Percentiles rank a stretch among this genome's conserved stretches.
phyloP scores from a whole-genome alignment of 2,113 vertebrate species.

The Todiramphus saurophagus region DNA sequence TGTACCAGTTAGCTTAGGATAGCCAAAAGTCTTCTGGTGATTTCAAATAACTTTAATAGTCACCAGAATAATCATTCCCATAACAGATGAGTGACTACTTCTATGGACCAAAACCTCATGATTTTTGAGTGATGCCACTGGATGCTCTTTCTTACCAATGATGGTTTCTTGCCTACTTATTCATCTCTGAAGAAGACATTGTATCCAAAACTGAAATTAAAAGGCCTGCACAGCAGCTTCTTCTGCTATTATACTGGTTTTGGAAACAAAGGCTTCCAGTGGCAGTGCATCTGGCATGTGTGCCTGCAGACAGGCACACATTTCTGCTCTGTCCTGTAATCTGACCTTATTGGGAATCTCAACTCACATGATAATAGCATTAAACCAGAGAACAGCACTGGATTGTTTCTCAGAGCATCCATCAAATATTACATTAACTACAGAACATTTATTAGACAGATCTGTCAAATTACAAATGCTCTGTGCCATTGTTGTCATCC shows the following conservation, averaged over 20 bases:
- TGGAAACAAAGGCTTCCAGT: not conserved
- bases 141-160: not conserved
- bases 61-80: not conserved
- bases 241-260: not conserved
- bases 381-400: not conserved
- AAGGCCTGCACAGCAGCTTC: not conserved
- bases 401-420: conserved; percentile 21
- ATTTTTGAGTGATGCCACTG: not conserved
- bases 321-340: not conserved
- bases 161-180: not conserved
- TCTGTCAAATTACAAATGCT: conserved; percentile 36
- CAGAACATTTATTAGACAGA: conserved; percentile 8
- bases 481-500: not conserved
- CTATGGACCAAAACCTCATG: not conserved
- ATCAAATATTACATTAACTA: conserved; percentile 29
- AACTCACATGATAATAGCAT: conserved; percentile 4
- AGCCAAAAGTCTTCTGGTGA: not conserved
- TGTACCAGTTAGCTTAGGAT: not conserved
- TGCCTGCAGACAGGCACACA: not conserved
- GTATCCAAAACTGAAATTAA: not conserved
- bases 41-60: not conserved
- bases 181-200: not conserved
- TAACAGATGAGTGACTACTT: not conserved
- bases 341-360: not conserved
- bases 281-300: not conserved